A percentile compares a stretch with the other conserved stretches of the same genome.
These are phyloP conservation scores for Podarcis raffonei DNA, from an alignment of 2,113 vertebrate species.

Conservation along the genomic window DNA sequence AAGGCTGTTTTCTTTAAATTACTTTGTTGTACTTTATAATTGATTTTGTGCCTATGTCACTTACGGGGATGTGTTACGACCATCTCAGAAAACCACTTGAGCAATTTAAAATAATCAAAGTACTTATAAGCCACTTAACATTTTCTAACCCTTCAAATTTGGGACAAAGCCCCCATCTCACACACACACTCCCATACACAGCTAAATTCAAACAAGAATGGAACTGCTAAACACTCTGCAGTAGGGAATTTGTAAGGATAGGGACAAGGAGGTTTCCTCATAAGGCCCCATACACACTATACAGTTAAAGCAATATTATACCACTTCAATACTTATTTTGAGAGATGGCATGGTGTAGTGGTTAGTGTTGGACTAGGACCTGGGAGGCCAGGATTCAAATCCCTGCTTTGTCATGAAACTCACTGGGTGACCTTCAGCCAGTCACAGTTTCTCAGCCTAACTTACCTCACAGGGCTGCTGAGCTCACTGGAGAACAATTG, in stretches of 20 bases:
- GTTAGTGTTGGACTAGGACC: too few relatives aligned
- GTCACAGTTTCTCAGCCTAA: too few relatives aligned
- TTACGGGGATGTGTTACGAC: neutral
- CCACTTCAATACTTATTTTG: too few relatives aligned
- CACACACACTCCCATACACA: neutral
- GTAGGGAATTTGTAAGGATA: neutral
- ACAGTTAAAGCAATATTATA: too few relatives aligned
- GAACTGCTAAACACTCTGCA: neutral
- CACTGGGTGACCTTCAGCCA: too few relatives aligned
- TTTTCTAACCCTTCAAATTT: constrained; percentile 4
- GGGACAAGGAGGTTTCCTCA: neutral
- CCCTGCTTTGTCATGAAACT: too few relatives aligned
- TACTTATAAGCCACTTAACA: constrained; percentile 37
- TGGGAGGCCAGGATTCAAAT: too few relatives aligned
- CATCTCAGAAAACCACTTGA: constrained; percentile 49
- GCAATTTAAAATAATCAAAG: constrained; percentile 62
- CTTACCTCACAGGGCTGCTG: too few relatives aligned
- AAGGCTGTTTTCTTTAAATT: neutral
- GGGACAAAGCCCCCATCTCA: neutral
- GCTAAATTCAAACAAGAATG: neutral
- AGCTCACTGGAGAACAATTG: too few relatives aligned
- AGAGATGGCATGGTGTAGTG: too few relatives aligned
- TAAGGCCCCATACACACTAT: too few relatives aligned
- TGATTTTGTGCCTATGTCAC: constrained; percentile 48
- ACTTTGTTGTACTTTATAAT: constrained; percentile 32